A percentile compares a stretch with the other conserved stretches of the same genome.
Conservation (phyloP, 2,888 invertebrate species). For the Coleophora flavipennella region DNA sequence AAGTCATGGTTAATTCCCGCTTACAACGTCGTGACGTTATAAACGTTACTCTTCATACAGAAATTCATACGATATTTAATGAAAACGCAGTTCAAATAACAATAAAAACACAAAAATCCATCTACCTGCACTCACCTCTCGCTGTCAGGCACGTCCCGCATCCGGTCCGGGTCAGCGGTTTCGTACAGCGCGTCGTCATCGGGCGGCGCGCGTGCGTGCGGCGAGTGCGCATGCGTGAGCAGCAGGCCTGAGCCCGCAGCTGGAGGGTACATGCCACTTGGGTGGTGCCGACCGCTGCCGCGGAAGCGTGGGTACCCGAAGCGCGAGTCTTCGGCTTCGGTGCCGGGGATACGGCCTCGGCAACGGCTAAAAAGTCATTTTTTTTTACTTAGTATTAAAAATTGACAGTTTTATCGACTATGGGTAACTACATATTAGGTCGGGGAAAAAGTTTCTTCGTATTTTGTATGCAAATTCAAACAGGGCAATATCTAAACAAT, state of each 20-base stretch:
- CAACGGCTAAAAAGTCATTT: conserved; percentile 56
- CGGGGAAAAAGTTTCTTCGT: no score
- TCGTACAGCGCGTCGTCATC: conserved; percentile 92
- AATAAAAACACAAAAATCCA: background rate
- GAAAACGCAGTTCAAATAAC: no score
- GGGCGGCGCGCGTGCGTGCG: conserved; percentile 56
- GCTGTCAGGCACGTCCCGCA: conserved; percentile 86
- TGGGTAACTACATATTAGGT: no score
- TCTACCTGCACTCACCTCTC: conserved; percentile 79
- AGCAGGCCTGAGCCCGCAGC: conserved; percentile 35
- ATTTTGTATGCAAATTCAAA: no score
- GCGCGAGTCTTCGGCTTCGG: conserved; percentile 78
- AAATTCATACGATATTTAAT: no score
- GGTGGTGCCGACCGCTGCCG: conserved; percentile 46
- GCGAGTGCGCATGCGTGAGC: conserved; percentile 42
- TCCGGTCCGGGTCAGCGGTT: conserved; percentile 82
- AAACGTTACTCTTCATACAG: no score
- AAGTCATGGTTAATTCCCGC: no score
- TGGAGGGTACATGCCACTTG: conserved; percentile 37
- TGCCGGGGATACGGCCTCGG: conserved; percentile 40
- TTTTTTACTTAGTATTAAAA: no score
- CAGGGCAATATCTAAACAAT: no score
- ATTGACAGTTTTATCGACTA: no score
- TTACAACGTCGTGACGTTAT: no score
- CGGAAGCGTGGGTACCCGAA: conserved; percentile 82